Conservation (phyloP, 2,888 invertebrate genomes). For the Choreutis nemorana region DNA sequence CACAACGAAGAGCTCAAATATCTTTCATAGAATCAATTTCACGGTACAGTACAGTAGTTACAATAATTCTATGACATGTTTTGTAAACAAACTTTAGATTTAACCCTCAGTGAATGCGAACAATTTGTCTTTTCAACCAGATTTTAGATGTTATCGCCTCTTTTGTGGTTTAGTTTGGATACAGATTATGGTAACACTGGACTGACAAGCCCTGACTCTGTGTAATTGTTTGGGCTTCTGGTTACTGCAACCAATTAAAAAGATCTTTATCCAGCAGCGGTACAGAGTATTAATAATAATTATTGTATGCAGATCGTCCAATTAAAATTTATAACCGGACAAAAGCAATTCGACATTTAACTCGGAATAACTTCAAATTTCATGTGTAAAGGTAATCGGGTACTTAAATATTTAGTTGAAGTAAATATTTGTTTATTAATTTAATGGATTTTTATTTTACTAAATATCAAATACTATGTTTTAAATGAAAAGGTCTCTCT, state of each 20-base stretch:
- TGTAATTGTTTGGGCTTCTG: constrained; percentile 16
- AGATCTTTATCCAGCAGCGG: constrained; percentile 8
- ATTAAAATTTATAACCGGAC: too few relatives aligned
- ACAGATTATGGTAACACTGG: constrained; percentile 31
- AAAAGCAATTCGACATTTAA: too few relatives aligned
- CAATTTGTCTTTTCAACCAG: constrained; percentile 47
- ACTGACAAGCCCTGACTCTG: constrained; percentile 28
- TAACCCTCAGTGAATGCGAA: constrained; percentile 30
- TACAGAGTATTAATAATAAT: too few relatives aligned
- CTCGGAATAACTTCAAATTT: too few relatives aligned
- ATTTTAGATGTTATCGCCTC: constrained; percentile 50
- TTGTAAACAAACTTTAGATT: constrained; percentile 49
- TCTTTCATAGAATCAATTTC: constrained; percentile 56
- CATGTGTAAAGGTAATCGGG: too few relatives aligned
- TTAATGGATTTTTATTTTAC: too few relatives aligned
- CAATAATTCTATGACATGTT: constrained; percentile 49
- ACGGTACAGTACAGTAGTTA: constrained; percentile 33
- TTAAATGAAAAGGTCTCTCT: too few relatives aligned
- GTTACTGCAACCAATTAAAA: constrained; percentile 8
- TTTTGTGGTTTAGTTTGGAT: constrained; percentile 36
- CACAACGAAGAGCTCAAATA: too few relatives aligned
- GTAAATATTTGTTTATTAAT: too few relatives aligned
- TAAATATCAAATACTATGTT: too few relatives aligned
- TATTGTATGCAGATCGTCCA: too few relatives aligned
- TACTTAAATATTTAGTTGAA: too few relatives aligned